phyloP scores from a whole-genome alignment of 2,888 invertebrate species.

The Drosophila colorata region DNA sequence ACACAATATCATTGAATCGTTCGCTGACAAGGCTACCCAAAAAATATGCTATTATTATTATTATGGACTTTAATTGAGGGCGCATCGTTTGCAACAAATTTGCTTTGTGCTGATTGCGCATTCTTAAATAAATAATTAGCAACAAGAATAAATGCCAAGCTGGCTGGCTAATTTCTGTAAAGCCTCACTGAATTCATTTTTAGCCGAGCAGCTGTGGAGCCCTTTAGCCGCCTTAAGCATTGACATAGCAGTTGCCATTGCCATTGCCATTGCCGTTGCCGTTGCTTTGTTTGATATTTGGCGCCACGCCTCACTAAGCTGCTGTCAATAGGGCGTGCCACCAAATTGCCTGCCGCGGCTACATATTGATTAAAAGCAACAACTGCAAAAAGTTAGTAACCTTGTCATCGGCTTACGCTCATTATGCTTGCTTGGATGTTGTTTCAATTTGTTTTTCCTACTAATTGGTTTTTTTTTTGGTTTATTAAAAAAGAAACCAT shows the following conservation, averaged over 20 bases:
- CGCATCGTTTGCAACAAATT: not conserved
- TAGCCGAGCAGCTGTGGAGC: conserved; percentile 1
- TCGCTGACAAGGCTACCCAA: not conserved
- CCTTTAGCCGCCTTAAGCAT: conserved; percentile 1
- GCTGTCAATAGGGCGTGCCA: conserved; percentile 37
- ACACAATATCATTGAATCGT: not conserved
- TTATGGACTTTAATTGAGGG: conserved; percentile 3
- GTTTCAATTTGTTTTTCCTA: not conserved
- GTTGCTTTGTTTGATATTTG: conserved; percentile 29
- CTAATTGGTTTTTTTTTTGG: not conserved
- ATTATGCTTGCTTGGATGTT: not conserved
- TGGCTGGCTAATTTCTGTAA: conserved; percentile 33
- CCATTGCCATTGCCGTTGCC: conserved; percentile 14
- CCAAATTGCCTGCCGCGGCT: conserved; percentile 12
- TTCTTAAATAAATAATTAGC: conserved; percentile 49
- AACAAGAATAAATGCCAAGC: conserved; percentile 35
- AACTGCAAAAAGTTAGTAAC: conserved; percentile 14
- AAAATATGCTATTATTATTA: conserved; percentile 8
- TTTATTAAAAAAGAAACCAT: not conserved
- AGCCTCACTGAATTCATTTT: conserved; percentile 29
- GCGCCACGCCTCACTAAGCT: conserved; percentile 23
- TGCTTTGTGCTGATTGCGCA: conserved; percentile 26
- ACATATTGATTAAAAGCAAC: conserved; percentile 36
- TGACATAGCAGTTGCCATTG: conserved; percentile 4
- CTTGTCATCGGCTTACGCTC: not conserved